A percentile compares a stretch with the other conserved stretches of the same genome.
phyloP scores from a whole-genome alignment of 2,888 invertebrate genomes.

The Stenoptilia bipunctidactyla region DNA sequence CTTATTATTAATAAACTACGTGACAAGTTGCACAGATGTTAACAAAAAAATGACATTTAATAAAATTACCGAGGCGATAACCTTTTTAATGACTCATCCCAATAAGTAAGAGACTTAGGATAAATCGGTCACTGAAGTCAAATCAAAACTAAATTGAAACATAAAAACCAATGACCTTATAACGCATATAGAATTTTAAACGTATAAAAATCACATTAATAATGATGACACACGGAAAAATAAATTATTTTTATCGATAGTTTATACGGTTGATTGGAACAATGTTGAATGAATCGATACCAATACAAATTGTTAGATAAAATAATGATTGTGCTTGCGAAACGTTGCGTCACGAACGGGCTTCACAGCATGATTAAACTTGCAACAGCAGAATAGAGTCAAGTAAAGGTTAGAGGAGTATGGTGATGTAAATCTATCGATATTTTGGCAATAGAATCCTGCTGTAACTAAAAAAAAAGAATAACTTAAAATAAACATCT shows the following conservation, averaged over 20 bases:
- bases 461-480: too few relatives aligned
- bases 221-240: slow-evolving; percentile 31
- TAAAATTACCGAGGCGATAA: slow-evolving; percentile 5
- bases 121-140: slow-evolving; percentile 7
- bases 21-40: too few relatives aligned
- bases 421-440: slow-evolving; percentile 18
- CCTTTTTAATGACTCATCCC: neutral
- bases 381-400: slow-evolving; percentile 66
- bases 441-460: too few relatives aligned
- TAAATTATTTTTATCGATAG: slow-evolving; percentile 30
- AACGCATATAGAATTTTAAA: slow-evolving; percentile 6
- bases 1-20: too few relatives aligned
- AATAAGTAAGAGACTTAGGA: neutral
- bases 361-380: slow-evolving; percentile 60
- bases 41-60: too few relatives aligned
- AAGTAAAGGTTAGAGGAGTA: slow-evolving; percentile 57
- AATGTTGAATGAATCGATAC: slow-evolving; percentile 25
- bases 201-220: slow-evolving; percentile 14
- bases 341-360: slow-evolving; percentile 57
- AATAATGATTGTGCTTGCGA: slow-evolving; percentile 66
- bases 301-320: slow-evolving; percentile 69
- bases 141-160: neutral
- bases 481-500: too few relatives aligned
- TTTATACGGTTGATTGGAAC: slow-evolving; percentile 20
- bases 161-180: neutral